Base-by-base conservation (phyloP, 1,140 invertebrate genomes). In the Eriocheir sinensis region DNA sequence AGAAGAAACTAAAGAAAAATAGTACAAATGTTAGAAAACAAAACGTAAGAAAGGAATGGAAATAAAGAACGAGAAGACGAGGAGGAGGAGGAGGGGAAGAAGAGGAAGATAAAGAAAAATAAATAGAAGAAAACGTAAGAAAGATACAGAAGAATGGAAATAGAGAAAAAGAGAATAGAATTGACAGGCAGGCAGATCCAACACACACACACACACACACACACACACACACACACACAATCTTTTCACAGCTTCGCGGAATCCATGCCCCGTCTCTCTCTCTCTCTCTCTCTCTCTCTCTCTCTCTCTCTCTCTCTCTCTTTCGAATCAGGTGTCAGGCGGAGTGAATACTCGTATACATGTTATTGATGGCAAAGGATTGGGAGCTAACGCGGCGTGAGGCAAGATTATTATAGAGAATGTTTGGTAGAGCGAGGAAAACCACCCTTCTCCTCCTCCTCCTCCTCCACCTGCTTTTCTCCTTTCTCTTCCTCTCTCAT, bases 291-390 rank as follows among this genome's bases (percentile, higher is more conserved):
- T 21, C 30, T 34, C 17, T n/a, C 41, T 21, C 80, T n/a, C 17
- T 9, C n/a, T 15, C 80, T 15, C 17, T 15, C 9, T 12, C 80
- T 81, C 30, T n/a, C n/a, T 15, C 34, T 32, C n/a, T n/a, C 9
- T 15, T n/a, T 15, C 30, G 80, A 36, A 81, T 81, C 80, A 81
- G 80, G 83, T 86, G 83, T 86, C 34, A 38, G 17, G 27, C 60
- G 44, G 44, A 60, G 53, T 91, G 48, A 91, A 91, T 91, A 48
- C 89, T 44, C 44, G 34, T 86, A 38, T 86, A 36, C 40, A 86
- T 86, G 40, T 86, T 86, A 86, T 86, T 86, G 83, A 86, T 86
- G 83, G 83, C 40, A 38, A 36, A 21, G 83, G 83, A 86, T 86
- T 38, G 30, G 34, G 4, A 34, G 34, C 34, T 86, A 86, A 86